Conservation (phyloP, 2,888 invertebrate genomes). For the Mimachlamys varia region DNA sequence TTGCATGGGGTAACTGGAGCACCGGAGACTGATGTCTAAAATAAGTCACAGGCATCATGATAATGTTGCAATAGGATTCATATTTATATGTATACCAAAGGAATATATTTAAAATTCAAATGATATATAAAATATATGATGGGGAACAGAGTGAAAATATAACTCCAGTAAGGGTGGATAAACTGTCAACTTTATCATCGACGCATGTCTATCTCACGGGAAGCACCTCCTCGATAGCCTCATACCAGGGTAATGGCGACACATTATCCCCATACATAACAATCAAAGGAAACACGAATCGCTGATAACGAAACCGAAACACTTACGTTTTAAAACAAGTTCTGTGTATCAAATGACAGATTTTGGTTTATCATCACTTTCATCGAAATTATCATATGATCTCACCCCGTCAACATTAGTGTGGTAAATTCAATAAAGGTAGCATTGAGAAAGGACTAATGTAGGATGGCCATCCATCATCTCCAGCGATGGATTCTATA, state of each 20-base stretch:
- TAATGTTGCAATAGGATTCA: neutral
- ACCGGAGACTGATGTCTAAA: neutral
- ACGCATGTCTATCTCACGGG: neutral
- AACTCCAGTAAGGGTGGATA: neutral
- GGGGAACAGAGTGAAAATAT: neutral
- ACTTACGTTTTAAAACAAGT: constrained; percentile 34
- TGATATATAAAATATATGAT: too few species aligned
- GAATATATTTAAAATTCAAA: too few species aligned
- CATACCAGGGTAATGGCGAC: neutral
- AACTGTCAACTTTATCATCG: neutral
- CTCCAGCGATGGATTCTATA: neutral
- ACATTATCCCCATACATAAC: neutral
- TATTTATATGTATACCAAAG: neutral
- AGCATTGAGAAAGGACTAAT: neutral
- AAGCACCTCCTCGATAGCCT: neutral
- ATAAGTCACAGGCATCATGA: neutral
- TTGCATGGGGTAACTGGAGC: neutral
- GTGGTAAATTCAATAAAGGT: neutral
- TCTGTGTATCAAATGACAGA: constrained; percentile 19
- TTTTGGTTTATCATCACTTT: neutral
- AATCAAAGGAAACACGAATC: constrained; percentile 7
- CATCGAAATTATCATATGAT: constrained; percentile 4
- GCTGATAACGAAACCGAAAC: constrained; percentile 11
- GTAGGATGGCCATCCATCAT: neutral
- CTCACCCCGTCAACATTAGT: neutral